Conservation (phyloP, 1,140 invertebrate species). For the Brachionus manjavacas region DNA sequence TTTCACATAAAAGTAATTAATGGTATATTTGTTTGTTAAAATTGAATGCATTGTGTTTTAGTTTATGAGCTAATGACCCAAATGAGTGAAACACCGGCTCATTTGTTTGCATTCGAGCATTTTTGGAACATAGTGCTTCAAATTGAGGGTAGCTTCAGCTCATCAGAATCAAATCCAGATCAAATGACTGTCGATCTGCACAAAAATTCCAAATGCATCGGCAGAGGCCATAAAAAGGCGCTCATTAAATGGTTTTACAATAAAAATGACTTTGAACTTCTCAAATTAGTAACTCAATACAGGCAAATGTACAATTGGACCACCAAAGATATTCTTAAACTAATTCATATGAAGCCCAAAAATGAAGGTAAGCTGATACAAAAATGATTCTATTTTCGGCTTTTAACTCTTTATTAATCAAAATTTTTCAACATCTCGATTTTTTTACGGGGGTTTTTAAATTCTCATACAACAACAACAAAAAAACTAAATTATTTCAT, state of each 20-base stretch:
- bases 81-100: neutral
- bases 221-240: slow-evolving; percentile 10
- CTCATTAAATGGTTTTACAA: slow-evolving; percentile 12
- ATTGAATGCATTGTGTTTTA: neutral
- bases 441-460: no score
- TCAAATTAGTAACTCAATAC: neutral
- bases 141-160: neutral
- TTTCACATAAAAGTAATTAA: neutral
- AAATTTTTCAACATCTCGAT: no score
- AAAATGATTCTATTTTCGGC: no score
- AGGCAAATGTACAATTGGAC: slow-evolving; percentile 7
- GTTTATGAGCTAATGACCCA: neutral
- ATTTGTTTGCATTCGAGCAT: slow-evolving; percentile 10
- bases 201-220: neutral
- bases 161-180: neutral
- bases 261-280: neutral
- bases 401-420: no score
- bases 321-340: slow-evolving; percentile 2
- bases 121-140: neutral
- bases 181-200: neutral
- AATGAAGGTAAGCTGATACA: neutral
- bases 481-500: no score
- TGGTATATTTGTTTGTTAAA: neutral
- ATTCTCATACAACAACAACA: no score
- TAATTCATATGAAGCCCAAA: slow-evolving; percentile 27